Percentiles rank a stretch among this genome's conserved stretches.
Evolutionary conservation across 2,888 invertebrate species (phyloP).

Genomic region (Sphaeridia pumilis): DNA sequence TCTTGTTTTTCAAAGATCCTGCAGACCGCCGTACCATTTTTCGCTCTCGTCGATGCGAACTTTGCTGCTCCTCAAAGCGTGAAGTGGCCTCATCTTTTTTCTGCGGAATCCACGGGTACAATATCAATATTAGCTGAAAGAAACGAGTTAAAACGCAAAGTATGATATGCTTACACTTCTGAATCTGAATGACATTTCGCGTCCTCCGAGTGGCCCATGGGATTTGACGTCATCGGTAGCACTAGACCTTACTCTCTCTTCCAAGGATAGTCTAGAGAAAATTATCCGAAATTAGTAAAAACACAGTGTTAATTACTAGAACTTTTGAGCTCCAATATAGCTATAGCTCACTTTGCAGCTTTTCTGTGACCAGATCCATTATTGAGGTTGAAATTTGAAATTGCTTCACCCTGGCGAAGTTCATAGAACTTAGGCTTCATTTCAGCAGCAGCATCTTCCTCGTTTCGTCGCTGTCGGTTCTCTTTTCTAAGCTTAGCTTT

Average conservation of each 20-base stretch:
- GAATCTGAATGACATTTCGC: constrained; percentile 66
- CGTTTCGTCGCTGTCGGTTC: constrained; percentile 41
- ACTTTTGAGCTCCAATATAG: too few species aligned
- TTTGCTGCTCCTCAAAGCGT: too few species aligned
- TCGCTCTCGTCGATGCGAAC: constrained; percentile 40
- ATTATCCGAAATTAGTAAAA: too few species aligned
- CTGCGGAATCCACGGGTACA: too few species aligned
- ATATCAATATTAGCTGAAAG: too few species aligned
- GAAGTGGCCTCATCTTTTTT: too few species aligned
- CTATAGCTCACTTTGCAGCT: too few species aligned
- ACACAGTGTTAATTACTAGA: too few species aligned
- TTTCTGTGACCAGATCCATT: too few species aligned
- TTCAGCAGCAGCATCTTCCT: constrained; percentile 20
- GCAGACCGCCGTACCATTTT: constrained; percentile 40
- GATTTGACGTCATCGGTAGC: constrained; percentile 43
- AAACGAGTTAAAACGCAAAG: too few species aligned
- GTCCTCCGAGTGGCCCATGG: constrained; percentile 54
- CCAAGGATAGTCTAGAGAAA: constrained; percentile 53
- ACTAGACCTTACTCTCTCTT: constrained; percentile 56
- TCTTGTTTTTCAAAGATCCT: constrained; percentile 33
- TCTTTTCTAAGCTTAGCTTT: constrained; percentile 53
- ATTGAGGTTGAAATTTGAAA: too few species aligned
- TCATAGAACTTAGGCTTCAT: constrained; percentile 49
- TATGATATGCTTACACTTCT: constrained; percentile 45
- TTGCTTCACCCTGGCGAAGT: constrained; percentile 49